These are phyloP conservation scores for Chrysomela aeneicollis DNA, from an alignment of 2,888 invertebrate genomes.

Conservation along the genomic window DNA sequence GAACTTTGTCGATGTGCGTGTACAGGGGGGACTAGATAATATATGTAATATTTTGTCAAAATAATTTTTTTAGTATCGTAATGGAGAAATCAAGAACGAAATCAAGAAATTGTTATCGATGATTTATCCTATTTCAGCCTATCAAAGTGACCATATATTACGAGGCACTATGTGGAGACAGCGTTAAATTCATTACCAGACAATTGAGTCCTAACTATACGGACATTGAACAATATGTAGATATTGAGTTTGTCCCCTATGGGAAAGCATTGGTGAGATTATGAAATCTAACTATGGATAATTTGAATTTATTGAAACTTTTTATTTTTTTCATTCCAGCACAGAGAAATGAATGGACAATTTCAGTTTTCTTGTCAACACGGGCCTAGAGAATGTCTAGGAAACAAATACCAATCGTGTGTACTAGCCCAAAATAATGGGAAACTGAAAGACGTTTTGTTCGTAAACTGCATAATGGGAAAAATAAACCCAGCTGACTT, in stretches of 20 bases:
- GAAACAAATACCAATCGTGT: constrained; percentile 65
- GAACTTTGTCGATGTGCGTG: no score
- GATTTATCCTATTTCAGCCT: constrained; percentile 42
- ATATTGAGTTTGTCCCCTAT: constrained; percentile 46
- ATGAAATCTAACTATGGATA: not conserved
- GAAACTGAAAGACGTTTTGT: constrained; percentile 45
- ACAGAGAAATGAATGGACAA: constrained; percentile 36
- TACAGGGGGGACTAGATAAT: no score
- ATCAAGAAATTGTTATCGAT: no score
- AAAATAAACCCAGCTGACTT: constrained; percentile 40
- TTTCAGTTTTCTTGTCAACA: constrained; percentile 64
- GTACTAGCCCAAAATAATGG: constrained; percentile 57
- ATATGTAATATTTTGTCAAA: no score
- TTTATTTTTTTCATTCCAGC: constrained; percentile 26
- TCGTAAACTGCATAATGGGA: constrained; percentile 61
- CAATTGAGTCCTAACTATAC: constrained; percentile 62
- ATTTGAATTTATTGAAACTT: no score
- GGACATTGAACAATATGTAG: constrained; percentile 40
- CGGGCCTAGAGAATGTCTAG: constrained; percentile 62
- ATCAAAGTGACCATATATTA: constrained; percentile 64
- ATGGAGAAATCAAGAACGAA: no score
- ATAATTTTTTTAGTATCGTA: no score
- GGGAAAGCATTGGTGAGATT: constrained; percentile 49
- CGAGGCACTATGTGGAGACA: constrained; percentile 66
- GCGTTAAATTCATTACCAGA: constrained; percentile 61